Evolutionary conservation across 1,140 invertebrate genomes (phyloP).

Genomic region (Neelides sp.): DNA sequence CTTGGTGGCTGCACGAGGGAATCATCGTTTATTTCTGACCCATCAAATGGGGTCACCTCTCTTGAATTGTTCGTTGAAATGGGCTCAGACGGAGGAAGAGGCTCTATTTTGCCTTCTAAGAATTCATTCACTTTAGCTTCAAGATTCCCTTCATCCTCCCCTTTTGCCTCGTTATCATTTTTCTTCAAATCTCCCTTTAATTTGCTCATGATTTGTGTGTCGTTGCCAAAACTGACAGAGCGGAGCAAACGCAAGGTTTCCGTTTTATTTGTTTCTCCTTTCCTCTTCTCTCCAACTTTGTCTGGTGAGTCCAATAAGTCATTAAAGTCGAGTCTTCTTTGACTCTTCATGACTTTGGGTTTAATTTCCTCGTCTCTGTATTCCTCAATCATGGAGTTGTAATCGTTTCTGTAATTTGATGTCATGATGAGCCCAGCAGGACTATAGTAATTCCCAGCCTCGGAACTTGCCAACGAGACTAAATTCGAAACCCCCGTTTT

Average conservation of each 20-base stretch:
- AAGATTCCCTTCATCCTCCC: constrained; percentile 17
- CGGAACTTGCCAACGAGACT: constrained; percentile 12
- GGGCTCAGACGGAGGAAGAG: no score
- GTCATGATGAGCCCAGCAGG: constrained; percentile 26
- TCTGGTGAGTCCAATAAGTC: constrained; percentile 4
- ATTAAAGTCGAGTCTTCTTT: constrained; percentile 21
- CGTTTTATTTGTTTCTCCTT: constrained; percentile 1
- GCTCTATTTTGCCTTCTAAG: constrained; percentile 24
- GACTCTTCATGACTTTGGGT: constrained; percentile 5
- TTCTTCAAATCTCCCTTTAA: no score
- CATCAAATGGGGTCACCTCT: constrained; percentile 25
- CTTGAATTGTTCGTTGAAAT: no score
- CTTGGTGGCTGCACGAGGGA: constrained; percentile 13
- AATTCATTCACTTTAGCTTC: constrained; percentile 27
- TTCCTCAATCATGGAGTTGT: not conserved
- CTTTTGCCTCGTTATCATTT: no score
- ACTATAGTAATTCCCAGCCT: constrained; percentile 27
- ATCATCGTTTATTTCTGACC: constrained; percentile 2
- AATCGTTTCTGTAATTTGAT: constrained; percentile 18
- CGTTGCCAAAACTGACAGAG: constrained; percentile 59
- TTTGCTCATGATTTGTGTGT: constrained; percentile 59
- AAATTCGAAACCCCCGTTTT: constrained; percentile 23
- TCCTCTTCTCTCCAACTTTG: not conserved
- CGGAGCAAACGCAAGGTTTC: constrained; percentile 35
- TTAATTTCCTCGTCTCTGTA: constrained; percentile 1